Evolutionary conservation across 1,140 invertebrate genomes (phyloP).

Genomic region (Drosophila leontia): DNA sequence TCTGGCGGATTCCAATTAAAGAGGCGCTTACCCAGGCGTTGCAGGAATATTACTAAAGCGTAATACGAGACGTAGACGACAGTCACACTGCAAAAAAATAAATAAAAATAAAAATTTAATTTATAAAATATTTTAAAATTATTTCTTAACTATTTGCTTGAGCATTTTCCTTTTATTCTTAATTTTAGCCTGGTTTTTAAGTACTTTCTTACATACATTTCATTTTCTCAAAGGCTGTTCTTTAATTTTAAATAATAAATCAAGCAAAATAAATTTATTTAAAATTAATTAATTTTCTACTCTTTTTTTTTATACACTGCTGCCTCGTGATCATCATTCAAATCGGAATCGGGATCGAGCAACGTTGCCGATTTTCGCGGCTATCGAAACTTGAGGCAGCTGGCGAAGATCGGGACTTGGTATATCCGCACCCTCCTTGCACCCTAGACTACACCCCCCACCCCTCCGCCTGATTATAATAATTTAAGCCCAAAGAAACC

Average conservation of each 20-base stretch:
- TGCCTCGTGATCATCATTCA: constrained; percentile 18
- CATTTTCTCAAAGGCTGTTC: too few species aligned
- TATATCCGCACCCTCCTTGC: constrained; percentile 18
- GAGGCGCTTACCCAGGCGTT: constrained; percentile 64
- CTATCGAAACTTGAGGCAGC: constrained; percentile 63
- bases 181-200: too few species aligned
- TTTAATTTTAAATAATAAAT: too few species aligned
- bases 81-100: constrained; percentile 3
- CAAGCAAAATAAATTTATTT: background rate
- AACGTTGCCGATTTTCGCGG: constrained; percentile 61
- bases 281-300: background rate
- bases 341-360: constrained; percentile 27
- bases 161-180: background rate
- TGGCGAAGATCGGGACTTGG: constrained; percentile 28
- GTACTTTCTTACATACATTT: too few species aligned
- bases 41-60: constrained; percentile 65
- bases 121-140: background rate
- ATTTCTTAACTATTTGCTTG: background rate
- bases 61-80: constrained; percentile 46
- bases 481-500: constrained; percentile 60
- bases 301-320: constrained; percentile 1
- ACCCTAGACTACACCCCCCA: constrained; percentile 17
- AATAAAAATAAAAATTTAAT: too few species aligned
- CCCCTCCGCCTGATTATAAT: constrained; percentile 64
- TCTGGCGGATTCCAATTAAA: constrained; percentile 77